phyloP scores from a whole-genome alignment of 2,888 invertebrate genomes.

The Diadegma fenestrale region DNA sequence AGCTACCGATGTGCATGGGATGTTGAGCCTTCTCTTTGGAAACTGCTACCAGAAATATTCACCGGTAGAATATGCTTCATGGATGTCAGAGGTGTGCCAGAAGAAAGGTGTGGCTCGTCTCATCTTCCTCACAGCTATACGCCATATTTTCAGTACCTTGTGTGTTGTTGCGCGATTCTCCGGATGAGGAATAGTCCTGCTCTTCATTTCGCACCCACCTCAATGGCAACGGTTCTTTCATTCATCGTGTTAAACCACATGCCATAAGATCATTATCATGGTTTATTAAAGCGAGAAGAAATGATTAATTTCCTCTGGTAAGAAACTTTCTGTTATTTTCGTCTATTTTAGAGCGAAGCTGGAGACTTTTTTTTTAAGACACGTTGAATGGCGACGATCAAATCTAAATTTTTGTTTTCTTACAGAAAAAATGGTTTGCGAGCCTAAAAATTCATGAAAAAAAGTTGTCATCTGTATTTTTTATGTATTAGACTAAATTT shows the following conservation, averaged over 20 bases:
- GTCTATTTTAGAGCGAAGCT: not conserved
- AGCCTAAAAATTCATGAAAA: no score
- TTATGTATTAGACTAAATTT: no score
- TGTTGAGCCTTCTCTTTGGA: conserved; percentile 32
- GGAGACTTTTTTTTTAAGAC: no score
- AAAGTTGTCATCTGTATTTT: no score
- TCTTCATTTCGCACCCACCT: conserved; percentile 50
- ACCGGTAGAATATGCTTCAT: conserved; percentile 35
- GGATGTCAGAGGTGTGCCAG: conserved; percentile 74
- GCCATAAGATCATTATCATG: conserved; percentile 60
- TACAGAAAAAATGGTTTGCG: no score
- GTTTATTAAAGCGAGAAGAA: conserved; percentile 37
- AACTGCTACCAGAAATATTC: conserved; percentile 41
- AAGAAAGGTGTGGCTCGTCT: conserved; percentile 76
- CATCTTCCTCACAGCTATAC: conserved; percentile 51
- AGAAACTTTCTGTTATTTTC: not conserved
- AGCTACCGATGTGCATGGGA: conserved; percentile 52
- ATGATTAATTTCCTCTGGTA: not conserved
- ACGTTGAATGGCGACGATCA: no score
- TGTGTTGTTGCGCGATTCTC: conserved; percentile 71
- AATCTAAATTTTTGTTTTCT: no score
- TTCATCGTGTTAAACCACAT: conserved; percentile 60
- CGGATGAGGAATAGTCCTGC: conserved; percentile 75
- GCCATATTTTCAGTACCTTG: conserved; percentile 26
- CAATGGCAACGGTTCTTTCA: conserved; percentile 70